phyloP scores from a whole-genome alignment of 2,888 invertebrate species.

The Elgonia sp. region DNA sequence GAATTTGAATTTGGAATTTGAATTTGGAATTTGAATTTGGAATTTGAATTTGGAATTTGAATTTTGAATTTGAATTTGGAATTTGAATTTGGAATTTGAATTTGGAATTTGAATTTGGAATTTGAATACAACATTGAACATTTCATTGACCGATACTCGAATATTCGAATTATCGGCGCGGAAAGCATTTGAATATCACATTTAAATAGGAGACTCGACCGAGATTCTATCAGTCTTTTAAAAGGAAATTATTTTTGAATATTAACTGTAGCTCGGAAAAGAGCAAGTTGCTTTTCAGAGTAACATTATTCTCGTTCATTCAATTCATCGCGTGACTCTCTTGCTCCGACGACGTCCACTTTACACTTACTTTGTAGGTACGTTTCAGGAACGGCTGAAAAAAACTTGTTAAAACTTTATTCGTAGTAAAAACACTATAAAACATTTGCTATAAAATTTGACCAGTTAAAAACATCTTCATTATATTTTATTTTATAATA shows the following conservation, averaged over 20 bases:
- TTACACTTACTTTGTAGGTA: slow-evolving; percentile 45
- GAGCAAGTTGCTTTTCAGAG: slow-evolving; percentile 26
- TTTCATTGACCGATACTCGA: slow-evolving; percentile 10
- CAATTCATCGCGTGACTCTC: slow-evolving; percentile 48
- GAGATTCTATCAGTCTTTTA: slow-evolving; percentile 34
- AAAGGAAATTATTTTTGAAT: slow-evolving; percentile 36
- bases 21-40: too few relatives aligned
- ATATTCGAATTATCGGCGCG: slow-evolving; percentile 30
- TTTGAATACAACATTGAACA: not conserved
- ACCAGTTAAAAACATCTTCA: not conserved
- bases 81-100: too few relatives aligned
- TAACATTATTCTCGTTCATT: slow-evolving; percentile 42
- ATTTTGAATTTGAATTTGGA: too few relatives aligned
- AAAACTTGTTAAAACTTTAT: slow-evolving; percentile 47
- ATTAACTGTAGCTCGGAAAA: slow-evolving; percentile 31
- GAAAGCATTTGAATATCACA: slow-evolving; percentile 53
- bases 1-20: too few relatives aligned
- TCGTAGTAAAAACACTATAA: slow-evolving; percentile 34
- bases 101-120: too few relatives aligned
- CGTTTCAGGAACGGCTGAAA: slow-evolving; percentile 37
- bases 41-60: too few relatives aligned
- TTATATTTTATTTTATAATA: slow-evolving; percentile 13
- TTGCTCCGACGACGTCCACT: slow-evolving; percentile 4
- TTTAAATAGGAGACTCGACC: slow-evolving; percentile 26
- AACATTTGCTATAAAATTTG: slow-evolving; percentile 35